phyloP scores from a whole-genome alignment of 2,888 invertebrate genomes.

The Cerastis leucographa region DNA sequence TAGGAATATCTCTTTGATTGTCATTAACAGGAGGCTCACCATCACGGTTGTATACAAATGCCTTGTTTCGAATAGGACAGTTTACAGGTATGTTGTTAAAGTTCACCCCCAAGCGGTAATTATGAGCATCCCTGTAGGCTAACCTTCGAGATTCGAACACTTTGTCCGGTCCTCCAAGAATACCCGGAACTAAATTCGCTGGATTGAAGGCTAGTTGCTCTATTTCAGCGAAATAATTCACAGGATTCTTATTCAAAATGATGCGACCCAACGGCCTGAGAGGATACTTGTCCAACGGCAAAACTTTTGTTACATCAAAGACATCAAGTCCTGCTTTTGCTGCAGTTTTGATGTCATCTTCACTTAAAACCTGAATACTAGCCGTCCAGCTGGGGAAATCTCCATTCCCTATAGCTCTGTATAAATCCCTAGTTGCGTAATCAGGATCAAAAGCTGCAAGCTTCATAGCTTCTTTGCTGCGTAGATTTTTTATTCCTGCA shows the following conservation, averaged over 20 bases:
- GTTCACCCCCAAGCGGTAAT: constrained; percentile 96
- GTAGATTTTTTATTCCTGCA: constrained; percentile 95
- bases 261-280: constrained; percentile 95
- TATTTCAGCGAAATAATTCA: constrained; percentile 97
- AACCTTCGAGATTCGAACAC: constrained; percentile 96
- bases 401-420: constrained; percentile 94
- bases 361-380: constrained; percentile 95
- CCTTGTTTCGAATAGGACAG: constrained; percentile 94
- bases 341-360: constrained; percentile 93
- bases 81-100: constrained; percentile 97
- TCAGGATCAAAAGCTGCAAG: constrained; percentile 95
- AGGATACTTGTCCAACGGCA: constrained; percentile 94
- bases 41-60: constrained; percentile 95
- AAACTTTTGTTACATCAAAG: constrained; percentile 97
- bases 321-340: constrained; percentile 92
- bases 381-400: constrained; percentile 94
- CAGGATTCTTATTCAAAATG: constrained; percentile 95
- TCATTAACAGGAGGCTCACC: constrained; percentile 94
- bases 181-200: constrained; percentile 96
- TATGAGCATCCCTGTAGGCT: constrained; percentile 96
- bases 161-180: constrained; percentile 97
- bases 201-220: constrained; percentile 97
- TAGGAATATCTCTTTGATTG: constrained; percentile 96
- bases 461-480: constrained; percentile 91
- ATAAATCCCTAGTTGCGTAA: constrained; percentile 95